Evolutionary conservation across 2,113 vertebrate species (phyloP).

Genomic region (Canis aureus): DNA sequence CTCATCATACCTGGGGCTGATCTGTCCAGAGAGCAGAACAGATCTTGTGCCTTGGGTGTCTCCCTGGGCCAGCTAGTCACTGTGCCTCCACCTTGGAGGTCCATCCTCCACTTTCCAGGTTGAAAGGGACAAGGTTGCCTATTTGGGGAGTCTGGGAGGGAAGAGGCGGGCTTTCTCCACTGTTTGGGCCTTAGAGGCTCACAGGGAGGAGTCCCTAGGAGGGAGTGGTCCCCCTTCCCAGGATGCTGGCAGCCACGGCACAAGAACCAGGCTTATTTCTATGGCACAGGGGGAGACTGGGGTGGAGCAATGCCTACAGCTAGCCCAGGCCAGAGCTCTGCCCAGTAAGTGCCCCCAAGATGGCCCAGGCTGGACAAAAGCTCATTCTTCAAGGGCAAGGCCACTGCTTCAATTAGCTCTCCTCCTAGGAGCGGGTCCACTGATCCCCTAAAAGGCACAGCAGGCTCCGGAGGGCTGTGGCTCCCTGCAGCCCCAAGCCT

Average conservation of each 20-base stretch:
- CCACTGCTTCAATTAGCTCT: conserved; percentile 67
- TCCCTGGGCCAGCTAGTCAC: neutral
- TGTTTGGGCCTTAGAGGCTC: neutral
- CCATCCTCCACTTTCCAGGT: neutral
- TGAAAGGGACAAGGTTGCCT: neutral
- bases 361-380: neutral
- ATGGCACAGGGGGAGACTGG: neutral
- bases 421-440: neutral
- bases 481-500: conserved; percentile 37
- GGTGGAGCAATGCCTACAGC: no score
- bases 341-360: neutral
- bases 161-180: neutral
- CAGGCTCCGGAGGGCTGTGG: neutral
- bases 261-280: conserved; percentile 20
- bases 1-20: no score
- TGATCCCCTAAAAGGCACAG: conserved; percentile 69
- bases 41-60: neutral
- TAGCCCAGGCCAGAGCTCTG: neutral
- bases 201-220: neutral
- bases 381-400: neutral
- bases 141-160: neutral
- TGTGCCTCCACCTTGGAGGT: neutral
- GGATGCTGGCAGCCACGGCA: neutral
- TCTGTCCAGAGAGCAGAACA: neutral
- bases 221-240: neutral